phyloP scores from a whole-genome alignment of 2,797 vertebrate genomes.

The Ciconia nigra region DNA sequence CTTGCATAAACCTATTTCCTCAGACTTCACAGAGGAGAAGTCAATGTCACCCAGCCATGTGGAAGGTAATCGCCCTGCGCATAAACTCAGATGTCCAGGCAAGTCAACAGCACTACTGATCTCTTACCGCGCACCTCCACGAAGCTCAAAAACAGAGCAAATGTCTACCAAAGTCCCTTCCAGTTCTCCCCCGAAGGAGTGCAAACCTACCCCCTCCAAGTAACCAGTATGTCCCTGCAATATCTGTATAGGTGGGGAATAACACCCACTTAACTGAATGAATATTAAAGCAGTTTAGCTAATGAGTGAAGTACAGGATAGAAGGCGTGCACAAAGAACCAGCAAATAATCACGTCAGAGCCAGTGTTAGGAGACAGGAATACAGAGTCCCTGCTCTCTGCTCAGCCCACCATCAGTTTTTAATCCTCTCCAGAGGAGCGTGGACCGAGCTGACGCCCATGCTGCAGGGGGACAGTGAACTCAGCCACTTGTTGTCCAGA shows the following conservation, averaged over 20 bases:
- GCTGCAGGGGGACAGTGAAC: background rate
- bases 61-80: background rate
- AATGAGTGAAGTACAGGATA: background rate
- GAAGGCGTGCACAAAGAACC: background rate
- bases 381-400: background rate
- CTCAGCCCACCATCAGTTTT: background rate
- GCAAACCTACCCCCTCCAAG: background rate
- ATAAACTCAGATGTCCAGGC: background rate
- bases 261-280: background rate
- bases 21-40: background rate
- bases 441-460: accelerated
- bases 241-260: background rate
- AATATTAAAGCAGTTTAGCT: background rate
- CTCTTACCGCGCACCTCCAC: background rate
- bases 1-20: background rate
- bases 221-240: background rate
- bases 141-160: background rate
- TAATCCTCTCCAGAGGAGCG: background rate
- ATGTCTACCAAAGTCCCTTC: background rate
- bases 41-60: background rate
- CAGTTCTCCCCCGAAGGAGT: background rate
- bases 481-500: accelerated
- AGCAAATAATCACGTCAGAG: background rate
- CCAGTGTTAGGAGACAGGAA: background rate
- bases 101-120: background rate